Base-by-base conservation (phyloP, 1,140 invertebrate species). In the Drosophila takahashii region DNA sequence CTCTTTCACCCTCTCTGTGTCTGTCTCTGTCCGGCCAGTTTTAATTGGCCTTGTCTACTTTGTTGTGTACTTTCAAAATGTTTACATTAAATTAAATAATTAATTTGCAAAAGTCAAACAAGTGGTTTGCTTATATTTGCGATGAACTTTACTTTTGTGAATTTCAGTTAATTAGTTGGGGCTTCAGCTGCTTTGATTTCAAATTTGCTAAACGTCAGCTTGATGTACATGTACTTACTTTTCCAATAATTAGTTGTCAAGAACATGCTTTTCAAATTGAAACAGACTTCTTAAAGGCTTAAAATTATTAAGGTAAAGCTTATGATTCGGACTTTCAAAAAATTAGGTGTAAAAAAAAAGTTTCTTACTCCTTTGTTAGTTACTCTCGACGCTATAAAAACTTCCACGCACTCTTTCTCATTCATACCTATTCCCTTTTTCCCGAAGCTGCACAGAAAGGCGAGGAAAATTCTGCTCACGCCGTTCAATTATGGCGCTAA, bases 401-500 rank as follows among this genome's bases (percentile, higher is more conserved):
- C 26, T 27, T 62, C 1, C 0, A 16, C 34, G 4, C 22, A 13
- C n/a, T 52, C 10, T 1, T 37, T 29, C 9, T 9, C 39, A 9
- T 26, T 65, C 2, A 15, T 16, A 39, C 15, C 42, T 32, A 18
- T 8, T 10, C 37, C n/a, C 42, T 36, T 7, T 11, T 44, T 36
- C 13, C 13, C n/a, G 9, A 47, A 44, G 27, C 56, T 48, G n/a
- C 37, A 47, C 22, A 22, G 36, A 60, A 34, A 41, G 18, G 42
- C 45, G 10, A 18, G 29, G 22, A 53, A 77, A 74, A 87, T 89
- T 77, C 83, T 54, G 66, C 36, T 77, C 81, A 86, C 81, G 83
- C 80, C 79, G 65, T 66, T 81, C 81, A 86, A 86, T 86, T 86
- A 86, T 86, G 84, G 81, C 81, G 76, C 81, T 86, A 86, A 86